phyloP scores from a whole-genome alignment of 2,888 invertebrate species.

The Caenorhabditis sp. region DNA sequence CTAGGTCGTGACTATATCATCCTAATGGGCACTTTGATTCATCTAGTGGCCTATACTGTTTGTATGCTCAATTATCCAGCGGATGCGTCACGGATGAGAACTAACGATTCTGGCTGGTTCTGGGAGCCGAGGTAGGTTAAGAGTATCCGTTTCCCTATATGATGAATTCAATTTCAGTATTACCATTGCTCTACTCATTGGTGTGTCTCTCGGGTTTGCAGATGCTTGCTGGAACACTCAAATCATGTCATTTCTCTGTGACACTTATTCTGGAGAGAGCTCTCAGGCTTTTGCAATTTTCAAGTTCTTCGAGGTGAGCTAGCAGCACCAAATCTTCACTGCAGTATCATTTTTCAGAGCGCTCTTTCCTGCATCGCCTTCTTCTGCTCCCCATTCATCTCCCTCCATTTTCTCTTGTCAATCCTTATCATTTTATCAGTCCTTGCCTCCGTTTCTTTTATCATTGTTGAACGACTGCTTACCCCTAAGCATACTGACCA shows the following conservation, averaged over 20 bases:
- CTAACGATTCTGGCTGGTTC: conserved; percentile 86
- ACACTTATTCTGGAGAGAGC: conserved; percentile 89
- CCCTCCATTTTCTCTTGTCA: conserved; percentile 23
- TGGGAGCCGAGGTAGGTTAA: conserved; percentile 34
- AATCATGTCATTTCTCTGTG: conserved; percentile 88
- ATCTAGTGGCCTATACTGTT: conserved; percentile 86
- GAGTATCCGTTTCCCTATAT: no score
- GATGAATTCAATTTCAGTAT: conserved; percentile 83
- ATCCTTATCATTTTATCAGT: conserved; percentile 17
- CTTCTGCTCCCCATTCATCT: conserved; percentile 25
- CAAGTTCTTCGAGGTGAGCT: conserved; percentile 91
- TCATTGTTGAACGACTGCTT: conserved; percentile 28
- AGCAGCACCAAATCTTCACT: no score
- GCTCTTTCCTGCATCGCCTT: conserved; percentile 33
- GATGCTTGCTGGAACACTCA: conserved; percentile 97
- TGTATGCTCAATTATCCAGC: conserved; percentile 71
- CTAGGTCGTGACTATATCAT: conserved; percentile 95
- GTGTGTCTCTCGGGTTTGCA: conserved; percentile 94
- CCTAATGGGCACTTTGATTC: conserved; percentile 90
- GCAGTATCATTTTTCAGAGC: conserved; percentile 29
- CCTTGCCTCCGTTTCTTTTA: conserved; percentile 22
- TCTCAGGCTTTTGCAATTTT: conserved; percentile 97
- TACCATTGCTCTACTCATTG: conserved; percentile 90
- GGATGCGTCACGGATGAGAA: conserved; percentile 88
- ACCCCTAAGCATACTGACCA: not conserved